Evolutionary conservation across 2,113 vertebrate genomes (phyloP), one percentile per base, ranked within the genome.

Genomic region (Phylloscopus trochilus): DNA sequence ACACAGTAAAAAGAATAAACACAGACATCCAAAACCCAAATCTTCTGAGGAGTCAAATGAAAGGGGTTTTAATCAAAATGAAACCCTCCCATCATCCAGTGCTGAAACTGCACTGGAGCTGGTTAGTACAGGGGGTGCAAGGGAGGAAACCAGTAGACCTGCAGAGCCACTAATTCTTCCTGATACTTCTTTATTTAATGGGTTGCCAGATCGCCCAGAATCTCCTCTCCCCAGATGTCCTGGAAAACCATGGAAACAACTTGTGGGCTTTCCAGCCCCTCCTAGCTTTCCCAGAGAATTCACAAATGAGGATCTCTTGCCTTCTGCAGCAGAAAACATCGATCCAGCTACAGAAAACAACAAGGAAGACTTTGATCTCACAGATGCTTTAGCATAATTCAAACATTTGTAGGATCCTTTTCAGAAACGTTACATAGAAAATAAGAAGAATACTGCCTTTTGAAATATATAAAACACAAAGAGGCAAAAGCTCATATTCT

Each of bases 181-280:
- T 60, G 52, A 73, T 64, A 60, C 15, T 78, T 83, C 92, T 96
- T 70, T 92, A 52, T 95, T 94, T 96, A 79, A 96, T 31, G 60
- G 26, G 13, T 90, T 96, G 52, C 51, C 97, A 86, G 97, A 96
- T 94, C 92, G 9, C 18, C n/a, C 95, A 59, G 96, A 94, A 78
- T 74, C 91, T 83, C 35, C 41, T 31, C 67, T 28, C 24, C 96
- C 98, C 37, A 98, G 97, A 91, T 99, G 99, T 93, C 99, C 99
- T 10, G 98, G 98, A 89, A 98, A 97, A 76, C 98, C 98, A 75
- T 99, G 99, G 99, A 99, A 99, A 93, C 85, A 82, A 92, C 56
- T 83, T 68, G 47, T 24, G 31, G 69, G 43, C 53, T 59, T 79
- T 72, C 9, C 59, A 77, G 53, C 27, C 51, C 23, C 70, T 86